phyloP scores from a whole-genome alignment of 2,888 invertebrate genomes.

The Scaptomyza cyrtandrae region DNA sequence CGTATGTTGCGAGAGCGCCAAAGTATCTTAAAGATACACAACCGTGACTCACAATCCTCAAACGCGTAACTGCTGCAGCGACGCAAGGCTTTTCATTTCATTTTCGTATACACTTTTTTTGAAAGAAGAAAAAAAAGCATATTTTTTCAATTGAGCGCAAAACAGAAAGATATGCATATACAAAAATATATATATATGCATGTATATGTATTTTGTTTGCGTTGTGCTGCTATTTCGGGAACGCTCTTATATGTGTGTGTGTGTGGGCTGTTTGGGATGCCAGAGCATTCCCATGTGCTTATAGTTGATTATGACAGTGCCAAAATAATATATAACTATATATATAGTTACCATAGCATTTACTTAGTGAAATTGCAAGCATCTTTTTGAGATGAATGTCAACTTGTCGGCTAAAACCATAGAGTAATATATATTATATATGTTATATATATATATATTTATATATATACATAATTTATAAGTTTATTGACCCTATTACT shows the following conservation, averaged over 20 bases:
- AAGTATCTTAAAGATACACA: slow-evolving; percentile 52
- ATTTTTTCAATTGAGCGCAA: slow-evolving; percentile 22
- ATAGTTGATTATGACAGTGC: slow-evolving; percentile 45
- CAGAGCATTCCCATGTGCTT: slow-evolving; percentile 25
- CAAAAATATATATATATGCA: not conserved
- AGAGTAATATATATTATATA: not conserved
- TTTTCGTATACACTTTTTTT: slow-evolving; percentile 50
- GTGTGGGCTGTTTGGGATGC: slow-evolving; percentile 18
- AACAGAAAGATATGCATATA: slow-evolving; percentile 6
- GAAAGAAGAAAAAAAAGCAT: slow-evolving; percentile 42
- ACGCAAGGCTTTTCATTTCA: slow-evolving; percentile 61
- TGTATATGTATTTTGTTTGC: slow-evolving; percentile 38
- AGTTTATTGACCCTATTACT: not conserved
- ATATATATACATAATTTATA: too few relatives aligned
- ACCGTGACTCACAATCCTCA: slow-evolving; percentile 50
- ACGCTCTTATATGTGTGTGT: slow-evolving; percentile 15
- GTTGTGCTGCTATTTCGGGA: slow-evolving; percentile 56
- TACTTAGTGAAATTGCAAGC: not conserved
- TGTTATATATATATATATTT: too few relatives aligned
- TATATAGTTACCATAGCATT: not conserved
- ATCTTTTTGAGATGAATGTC: not conserved
- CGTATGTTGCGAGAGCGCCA: slow-evolving; percentile 20
- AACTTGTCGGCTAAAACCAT: not conserved
- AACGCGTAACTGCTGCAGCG: slow-evolving; percentile 21
- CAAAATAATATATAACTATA: slow-evolving; percentile 34